phyloP scores from a whole-genome alignment of 2,113 vertebrate genomes.

The Scopus umbretta region DNA sequence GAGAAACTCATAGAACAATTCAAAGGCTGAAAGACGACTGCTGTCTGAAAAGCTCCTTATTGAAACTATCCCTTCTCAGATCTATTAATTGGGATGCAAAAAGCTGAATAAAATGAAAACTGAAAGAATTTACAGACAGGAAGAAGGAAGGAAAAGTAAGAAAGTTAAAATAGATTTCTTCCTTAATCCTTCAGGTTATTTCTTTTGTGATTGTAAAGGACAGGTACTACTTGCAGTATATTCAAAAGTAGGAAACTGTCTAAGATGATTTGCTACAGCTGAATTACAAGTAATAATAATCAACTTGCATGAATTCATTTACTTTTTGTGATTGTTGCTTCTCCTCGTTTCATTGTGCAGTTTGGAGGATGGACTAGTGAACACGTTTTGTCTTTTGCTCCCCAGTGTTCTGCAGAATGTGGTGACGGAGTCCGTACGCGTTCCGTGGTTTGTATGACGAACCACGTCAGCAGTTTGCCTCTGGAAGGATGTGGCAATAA shows the following conservation, averaged over 20 bases:
- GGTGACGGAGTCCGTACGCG: constrained; percentile 81
- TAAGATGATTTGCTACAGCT: not conserved
- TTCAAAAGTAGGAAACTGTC: not conserved
- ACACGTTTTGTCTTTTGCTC: not conserved
- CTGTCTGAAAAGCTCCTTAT: not conserved
- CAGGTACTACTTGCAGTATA: not conserved
- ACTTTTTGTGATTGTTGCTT: accelerated
- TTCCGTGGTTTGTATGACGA: constrained; percentile 86
- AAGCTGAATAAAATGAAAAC: not conserved
- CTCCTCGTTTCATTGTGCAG: not conserved
- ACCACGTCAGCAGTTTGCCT: constrained; percentile 88
- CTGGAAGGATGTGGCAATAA: constrained; percentile 90
- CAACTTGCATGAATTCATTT: accelerated
- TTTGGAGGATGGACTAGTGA: accelerated
- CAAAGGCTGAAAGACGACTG: not conserved
- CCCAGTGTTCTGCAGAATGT: constrained; percentile 91
- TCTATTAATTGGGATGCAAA: not conserved
- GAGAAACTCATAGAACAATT: not conserved
- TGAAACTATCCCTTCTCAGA: not conserved
- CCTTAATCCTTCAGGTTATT: not conserved
- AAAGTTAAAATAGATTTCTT: not conserved
- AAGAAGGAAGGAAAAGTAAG: not conserved
- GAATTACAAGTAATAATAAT: not conserved
- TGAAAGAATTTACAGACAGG: not conserved
- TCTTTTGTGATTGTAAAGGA: not conserved